phyloP scores from a whole-genome alignment of 2,113 vertebrate species.

The Mesembrinibis cayennensis region DNA sequence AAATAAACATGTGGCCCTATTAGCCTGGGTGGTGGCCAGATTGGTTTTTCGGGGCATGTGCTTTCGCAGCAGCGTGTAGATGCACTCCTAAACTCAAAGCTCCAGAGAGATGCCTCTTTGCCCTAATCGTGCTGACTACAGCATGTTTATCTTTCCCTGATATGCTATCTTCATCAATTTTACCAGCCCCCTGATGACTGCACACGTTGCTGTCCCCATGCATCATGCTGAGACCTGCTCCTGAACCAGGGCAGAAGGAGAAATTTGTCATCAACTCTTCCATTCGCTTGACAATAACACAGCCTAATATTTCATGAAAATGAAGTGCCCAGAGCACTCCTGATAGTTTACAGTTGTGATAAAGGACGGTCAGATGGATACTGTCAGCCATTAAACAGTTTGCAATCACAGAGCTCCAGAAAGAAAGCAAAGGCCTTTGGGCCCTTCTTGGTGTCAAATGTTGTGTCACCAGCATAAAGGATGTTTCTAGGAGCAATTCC shows the following conservation, averaged over 20 bases:
- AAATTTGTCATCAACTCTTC: conserved; percentile 89
- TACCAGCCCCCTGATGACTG: conserved; percentile 80
- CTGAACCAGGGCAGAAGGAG: conserved; percentile 76
- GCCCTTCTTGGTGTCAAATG: conserved; percentile 57
- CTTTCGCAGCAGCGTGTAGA: conserved; percentile 34
- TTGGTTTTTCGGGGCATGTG: conserved; percentile 7
- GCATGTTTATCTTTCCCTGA: conserved; percentile 84
- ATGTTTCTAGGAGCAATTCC: conserved; percentile 23
- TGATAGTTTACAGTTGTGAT: conserved; percentile 76
- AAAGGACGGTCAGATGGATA: conserved; percentile 70
- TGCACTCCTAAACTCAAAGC: conserved; percentile 52
- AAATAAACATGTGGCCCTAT: neutral
- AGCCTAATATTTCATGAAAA: conserved; percentile 92
- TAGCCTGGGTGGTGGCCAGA: conserved; percentile 4
- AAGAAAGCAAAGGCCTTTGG: conserved; percentile 45
- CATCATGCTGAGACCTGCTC: conserved; percentile 84
- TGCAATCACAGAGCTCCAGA: conserved; percentile 50
- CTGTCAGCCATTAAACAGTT: conserved; percentile 72
- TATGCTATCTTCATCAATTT: conserved; percentile 90
- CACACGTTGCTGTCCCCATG: conserved; percentile 80
- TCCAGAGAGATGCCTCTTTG: conserved; percentile 66
- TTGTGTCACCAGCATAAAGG: conserved; percentile 35
- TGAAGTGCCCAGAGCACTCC: conserved; percentile 87
- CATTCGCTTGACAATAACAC: conserved; percentile 86
- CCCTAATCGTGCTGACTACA: conserved; percentile 78